These are phyloP conservation scores for Daboia siamensis DNA, from an alignment of 2,113 vertebrate species.

Conservation along the genomic window DNA sequence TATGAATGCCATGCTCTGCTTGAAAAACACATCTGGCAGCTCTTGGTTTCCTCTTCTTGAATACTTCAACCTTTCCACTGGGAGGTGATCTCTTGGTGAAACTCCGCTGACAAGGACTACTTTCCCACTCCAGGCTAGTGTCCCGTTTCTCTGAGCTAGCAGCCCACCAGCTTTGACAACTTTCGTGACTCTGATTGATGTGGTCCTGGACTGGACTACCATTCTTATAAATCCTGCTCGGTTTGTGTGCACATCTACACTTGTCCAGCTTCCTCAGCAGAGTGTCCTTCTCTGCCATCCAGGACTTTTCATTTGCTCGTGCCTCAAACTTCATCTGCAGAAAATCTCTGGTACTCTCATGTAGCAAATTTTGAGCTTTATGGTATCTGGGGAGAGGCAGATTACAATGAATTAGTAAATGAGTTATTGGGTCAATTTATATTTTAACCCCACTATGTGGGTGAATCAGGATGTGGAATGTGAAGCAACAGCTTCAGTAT, in stretches of 20 bases:
- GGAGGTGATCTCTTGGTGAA: not conserved
- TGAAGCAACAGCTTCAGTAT: not conserved
- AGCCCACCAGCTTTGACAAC: not conserved
- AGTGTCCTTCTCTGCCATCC: constrained; percentile 91
- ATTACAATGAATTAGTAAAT: constrained; percentile 15
- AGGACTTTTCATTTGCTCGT: constrained; percentile 82
- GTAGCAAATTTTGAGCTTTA: constrained; percentile 84
- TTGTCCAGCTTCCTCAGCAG: constrained; percentile 79
- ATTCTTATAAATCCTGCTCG: constrained; percentile 24
- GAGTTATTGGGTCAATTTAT: constrained; percentile 1
- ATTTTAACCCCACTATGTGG: not conserved
- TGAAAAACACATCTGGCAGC: constrained; percentile 39
- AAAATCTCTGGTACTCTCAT: constrained; percentile 90
- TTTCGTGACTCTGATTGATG: not conserved
- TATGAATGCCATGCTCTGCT: constrained; percentile 52
- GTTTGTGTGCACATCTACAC: constrained; percentile 58
- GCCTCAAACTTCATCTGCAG: constrained; percentile 85
- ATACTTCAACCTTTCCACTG: not conserved
- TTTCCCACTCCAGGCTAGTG: not conserved
- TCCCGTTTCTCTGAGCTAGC: not conserved
- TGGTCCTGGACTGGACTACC: not conserved
- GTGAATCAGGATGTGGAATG: not conserved
- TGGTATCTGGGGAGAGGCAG: constrained; percentile 72
- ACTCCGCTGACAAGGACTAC: not conserved
- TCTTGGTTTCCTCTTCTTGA: constrained; percentile 15